Evolutionary conservation across 2,113 vertebrate genomes (phyloP).

Genomic region (Mesembrinibis cayennensis): DNA sequence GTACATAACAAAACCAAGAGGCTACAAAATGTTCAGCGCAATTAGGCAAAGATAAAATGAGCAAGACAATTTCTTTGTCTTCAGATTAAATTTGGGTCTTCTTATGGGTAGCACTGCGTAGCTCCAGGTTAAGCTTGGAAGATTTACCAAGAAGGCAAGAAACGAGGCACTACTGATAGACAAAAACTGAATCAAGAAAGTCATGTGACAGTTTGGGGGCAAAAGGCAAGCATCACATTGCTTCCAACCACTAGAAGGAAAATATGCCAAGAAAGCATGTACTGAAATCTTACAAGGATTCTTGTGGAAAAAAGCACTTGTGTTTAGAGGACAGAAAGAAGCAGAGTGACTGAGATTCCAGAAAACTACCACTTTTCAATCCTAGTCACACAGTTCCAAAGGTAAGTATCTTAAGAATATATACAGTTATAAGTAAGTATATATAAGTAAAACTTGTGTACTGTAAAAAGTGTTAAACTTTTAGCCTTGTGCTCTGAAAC

Average conservation of each 20-base stretch:
- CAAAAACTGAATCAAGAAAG: not conserved
- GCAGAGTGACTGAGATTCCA: not conserved
- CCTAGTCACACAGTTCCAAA: not conserved
- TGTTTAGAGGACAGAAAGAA: not conserved
- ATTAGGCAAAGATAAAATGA: not conserved
- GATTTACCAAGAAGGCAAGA: not conserved
- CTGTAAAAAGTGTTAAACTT: not conserved
- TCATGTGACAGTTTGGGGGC: not conserved
- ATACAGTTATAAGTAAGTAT: fast-evolving
- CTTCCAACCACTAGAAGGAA: not conserved
- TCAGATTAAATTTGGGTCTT: not conserved
- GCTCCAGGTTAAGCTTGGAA: not conserved
- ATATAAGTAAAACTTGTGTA: not conserved
- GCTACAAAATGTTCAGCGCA: not conserved
- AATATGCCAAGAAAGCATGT: not conserved
- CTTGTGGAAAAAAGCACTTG: not conserved
- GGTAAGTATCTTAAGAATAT: not conserved
- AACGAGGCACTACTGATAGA: not conserved
- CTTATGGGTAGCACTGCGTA: not conserved
- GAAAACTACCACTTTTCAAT: not conserved
- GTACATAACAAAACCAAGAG: not conserved
- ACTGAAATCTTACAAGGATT: not conserved
- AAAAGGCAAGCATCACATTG: not conserved
- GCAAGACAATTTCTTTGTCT: not conserved
- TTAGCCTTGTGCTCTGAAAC: not conserved